A percentile compares a stretch with the other conserved stretches of the same genome.
Conservation (phyloP, 2,113 vertebrate species). For the Protobothrops flavoviridis region DNA sequence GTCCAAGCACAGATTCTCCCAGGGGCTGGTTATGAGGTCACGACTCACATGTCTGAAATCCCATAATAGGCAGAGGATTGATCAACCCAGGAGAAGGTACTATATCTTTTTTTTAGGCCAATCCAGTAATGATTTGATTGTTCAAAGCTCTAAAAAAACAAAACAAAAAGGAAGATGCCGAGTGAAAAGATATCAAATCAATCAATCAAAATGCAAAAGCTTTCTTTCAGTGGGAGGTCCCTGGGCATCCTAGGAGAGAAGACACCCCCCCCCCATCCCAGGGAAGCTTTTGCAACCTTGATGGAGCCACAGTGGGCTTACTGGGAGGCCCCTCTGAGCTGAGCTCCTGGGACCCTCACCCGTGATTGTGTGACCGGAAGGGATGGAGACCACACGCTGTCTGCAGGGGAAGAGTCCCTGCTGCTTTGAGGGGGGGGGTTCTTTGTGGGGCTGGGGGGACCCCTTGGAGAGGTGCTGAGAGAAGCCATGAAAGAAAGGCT, state of each 20-base stretch:
- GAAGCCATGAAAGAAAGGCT: background rate
- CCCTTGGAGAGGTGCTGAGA: background rate
- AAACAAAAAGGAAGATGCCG: background rate
- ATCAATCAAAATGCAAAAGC: too few relatives aligned
- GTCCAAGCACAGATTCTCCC: background rate
- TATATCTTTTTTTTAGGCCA: background rate
- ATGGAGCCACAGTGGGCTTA: background rate
- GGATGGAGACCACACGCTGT: background rate
- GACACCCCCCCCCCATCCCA: background rate
- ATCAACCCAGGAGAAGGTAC: background rate
- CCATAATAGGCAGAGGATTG: fast-evolving
- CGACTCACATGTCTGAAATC: background rate
- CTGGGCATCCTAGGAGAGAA: background rate
- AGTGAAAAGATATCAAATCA: background rate
- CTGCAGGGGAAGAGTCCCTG: background rate
- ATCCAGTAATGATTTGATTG: background rate
- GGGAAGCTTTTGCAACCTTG: background rate
- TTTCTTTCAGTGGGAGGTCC: background rate
- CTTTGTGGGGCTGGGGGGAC: background rate
- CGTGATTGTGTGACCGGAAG: too few relatives aligned
- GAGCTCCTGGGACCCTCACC: background rate
- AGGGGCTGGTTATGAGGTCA: background rate
- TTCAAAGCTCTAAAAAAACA: background rate
- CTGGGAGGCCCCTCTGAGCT: background rate
- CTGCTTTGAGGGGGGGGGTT: too few relatives aligned